Base-by-base conservation (phyloP, 2,113 vertebrate genomes). In the Brienomyrus brachyistius region DNA sequence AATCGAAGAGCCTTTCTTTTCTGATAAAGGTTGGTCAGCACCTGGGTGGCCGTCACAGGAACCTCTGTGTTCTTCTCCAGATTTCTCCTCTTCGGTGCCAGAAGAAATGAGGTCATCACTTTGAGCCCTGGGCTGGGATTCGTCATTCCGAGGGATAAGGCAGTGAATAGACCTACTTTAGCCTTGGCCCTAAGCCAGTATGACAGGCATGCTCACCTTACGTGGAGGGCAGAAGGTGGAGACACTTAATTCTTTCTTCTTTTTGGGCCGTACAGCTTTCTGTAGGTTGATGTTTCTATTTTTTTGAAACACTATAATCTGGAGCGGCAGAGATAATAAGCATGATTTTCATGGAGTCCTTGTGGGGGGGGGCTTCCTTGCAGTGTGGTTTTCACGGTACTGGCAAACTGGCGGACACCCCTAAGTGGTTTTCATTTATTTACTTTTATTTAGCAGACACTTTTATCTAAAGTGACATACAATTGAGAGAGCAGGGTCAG, bases 101-200 rank as follows among this genome's bases (percentile, higher is more conserved):
- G 94, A 95, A 95, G 94, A 96, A 93, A 94, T 95, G 92, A 95
- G 93, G 94, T 95, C 94, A 95, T 95, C 86, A 90, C 54, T 52
- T 59, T 35, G 35, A 86, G 83, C 92, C 92, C 90, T 56, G 48
- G 88, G 89, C 92, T 91, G 59, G 92, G 92, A 91, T 92, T 93
- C 89, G 89, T 90, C 84, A 89, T 93, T 94, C 90, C 90, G 21
- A 89, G 88, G 88, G 88, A 91, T 89, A 90, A 88, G 56, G 90
- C 15, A 59, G 91, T 90, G 89, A 88, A 6, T 84, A 47, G 66
- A 86, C 88, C 74, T 3, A 35, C 83, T 91, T 87, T 88, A 87
- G 91, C 90, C 91, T 80, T 88, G 17, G 19, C 90, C 84, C 89
- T 31, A 23, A 40, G 50, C 91, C 86, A 87, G 62, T 87, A 88